These are phyloP conservation scores for Drosophila buzzatii DNA, from an alignment of 2,888 invertebrate genomes.

Conservation along the genomic window DNA sequence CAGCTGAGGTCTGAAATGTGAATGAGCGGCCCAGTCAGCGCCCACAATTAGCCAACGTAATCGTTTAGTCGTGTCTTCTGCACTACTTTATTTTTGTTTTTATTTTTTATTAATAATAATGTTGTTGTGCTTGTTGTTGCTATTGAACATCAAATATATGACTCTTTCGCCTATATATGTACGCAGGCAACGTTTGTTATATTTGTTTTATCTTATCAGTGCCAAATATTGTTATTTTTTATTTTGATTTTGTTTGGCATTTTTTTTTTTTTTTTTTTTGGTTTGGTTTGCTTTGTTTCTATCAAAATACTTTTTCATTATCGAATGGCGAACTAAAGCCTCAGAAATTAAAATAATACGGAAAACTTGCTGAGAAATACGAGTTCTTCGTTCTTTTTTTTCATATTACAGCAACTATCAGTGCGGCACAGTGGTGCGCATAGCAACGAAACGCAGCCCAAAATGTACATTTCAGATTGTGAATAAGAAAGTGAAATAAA, in stretches of 20 bases:
- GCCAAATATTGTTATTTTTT: slow-evolving; percentile 31
- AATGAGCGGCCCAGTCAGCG: slow-evolving; percentile 36
- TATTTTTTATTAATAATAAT: not conserved
- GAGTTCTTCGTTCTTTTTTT: slow-evolving; percentile 29
- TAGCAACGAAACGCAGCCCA: not conserved
- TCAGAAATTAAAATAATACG: slow-evolving; percentile 17
- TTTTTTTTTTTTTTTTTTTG: slow-evolving; percentile 22
- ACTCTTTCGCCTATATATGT: not conserved
- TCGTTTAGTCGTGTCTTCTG: slow-evolving; percentile 20
- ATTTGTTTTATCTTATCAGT: slow-evolving; percentile 57
- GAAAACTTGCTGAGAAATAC: slow-evolving; percentile 38
- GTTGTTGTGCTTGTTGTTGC: slow-evolving; percentile 3
- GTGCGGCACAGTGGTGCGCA: slow-evolving; percentile 40
- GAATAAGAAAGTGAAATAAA: not conserved
- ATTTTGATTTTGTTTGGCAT: slow-evolving; percentile 23
- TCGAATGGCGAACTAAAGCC: slow-evolving; percentile 29
- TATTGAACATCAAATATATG: slow-evolving; percentile 19
- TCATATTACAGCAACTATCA: not conserved
- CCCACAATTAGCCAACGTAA: slow-evolving; percentile 9
- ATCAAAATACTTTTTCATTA: slow-evolving; percentile 51
- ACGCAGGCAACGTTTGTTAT: not conserved
- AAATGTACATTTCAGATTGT: not conserved
- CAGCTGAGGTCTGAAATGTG: slow-evolving; percentile 45
- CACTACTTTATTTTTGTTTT: slow-evolving; percentile 12
- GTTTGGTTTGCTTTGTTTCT: slow-evolving; percentile 24